A percentile compares a stretch with the other conserved stretches of the same genome.
Evolutionary conservation across 2,113 vertebrate genomes (phyloP).

Genomic region (Onychostoma macrolepis): DNA sequence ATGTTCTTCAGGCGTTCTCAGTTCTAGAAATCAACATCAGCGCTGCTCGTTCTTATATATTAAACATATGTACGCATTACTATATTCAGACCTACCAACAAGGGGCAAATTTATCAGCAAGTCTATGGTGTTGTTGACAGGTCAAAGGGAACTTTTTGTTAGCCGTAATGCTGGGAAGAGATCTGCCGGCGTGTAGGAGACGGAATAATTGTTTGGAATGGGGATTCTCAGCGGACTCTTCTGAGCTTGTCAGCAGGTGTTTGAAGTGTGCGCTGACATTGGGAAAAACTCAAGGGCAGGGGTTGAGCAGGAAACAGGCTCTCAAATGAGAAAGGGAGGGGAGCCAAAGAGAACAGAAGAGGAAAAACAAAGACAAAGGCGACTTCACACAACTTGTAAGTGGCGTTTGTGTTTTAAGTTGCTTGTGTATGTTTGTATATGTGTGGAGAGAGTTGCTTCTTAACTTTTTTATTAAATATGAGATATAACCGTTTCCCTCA

Average conservation of each 20-base stretch:
- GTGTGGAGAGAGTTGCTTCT: conserved; percentile 52
- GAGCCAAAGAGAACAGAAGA: conserved; percentile 35
- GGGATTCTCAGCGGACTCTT: conserved; percentile 70
- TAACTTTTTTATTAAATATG: conserved; percentile 67
- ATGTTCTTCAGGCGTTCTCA: not conserved
- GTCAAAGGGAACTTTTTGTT: conserved; percentile 59
- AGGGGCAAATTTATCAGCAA: not conserved
- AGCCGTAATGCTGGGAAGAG: conserved; percentile 58
- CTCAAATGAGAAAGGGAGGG: conserved; percentile 59
- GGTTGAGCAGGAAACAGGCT: conserved; percentile 56
- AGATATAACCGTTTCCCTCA: conserved; percentile 58
- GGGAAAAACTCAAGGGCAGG: conserved; percentile 70
- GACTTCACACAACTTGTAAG: conserved; percentile 66
- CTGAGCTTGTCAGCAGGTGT: conserved; percentile 66
- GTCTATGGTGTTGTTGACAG: conserved; percentile 1
- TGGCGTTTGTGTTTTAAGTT: conserved; percentile 47
- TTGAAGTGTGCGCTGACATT: conserved; percentile 75
- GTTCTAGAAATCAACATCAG: not conserved
- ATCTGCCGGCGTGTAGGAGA: conserved; percentile 62
- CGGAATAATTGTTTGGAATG: conserved; percentile 71
- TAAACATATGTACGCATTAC: conserved; percentile 2
- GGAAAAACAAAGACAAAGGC: conserved; percentile 53
- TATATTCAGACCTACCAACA: not conserved
- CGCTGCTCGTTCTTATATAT: not conserved
- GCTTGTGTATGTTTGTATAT: conserved; percentile 25